phyloP scores from a whole-genome alignment of 2,113 vertebrate species.

The Vulpes lagopus region DNA sequence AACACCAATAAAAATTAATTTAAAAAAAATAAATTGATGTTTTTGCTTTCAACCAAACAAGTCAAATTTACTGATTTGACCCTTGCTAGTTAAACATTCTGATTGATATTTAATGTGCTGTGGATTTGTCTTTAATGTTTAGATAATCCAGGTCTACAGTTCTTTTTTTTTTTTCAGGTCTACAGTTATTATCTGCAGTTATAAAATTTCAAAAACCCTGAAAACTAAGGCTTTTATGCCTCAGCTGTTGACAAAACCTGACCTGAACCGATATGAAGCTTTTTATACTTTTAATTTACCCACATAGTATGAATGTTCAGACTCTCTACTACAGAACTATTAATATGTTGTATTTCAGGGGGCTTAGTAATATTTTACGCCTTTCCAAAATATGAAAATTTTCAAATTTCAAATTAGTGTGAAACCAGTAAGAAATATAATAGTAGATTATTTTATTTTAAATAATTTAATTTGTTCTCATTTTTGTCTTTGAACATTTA shows the following conservation, averaged over 20 bases:
- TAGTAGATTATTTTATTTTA: constrained; percentile 30
- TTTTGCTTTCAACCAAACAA: neutral
- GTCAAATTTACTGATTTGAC: neutral
- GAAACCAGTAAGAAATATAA: neutral
- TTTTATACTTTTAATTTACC: constrained; percentile 48
- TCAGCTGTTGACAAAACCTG: neutral
- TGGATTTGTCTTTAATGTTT: neutral
- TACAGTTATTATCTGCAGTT: neutral
- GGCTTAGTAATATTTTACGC: neutral
- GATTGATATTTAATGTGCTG: neutral
- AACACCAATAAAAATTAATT: too few relatives aligned
- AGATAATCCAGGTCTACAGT: neutral
- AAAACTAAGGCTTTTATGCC: constrained; percentile 20
- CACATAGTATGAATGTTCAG: neutral
- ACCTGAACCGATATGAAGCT: neutral
- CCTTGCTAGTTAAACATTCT: neutral
- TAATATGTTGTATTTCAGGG: neutral
- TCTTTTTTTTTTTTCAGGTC: neutral
- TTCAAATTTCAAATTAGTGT: constrained; percentile 20
- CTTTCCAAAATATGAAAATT: constrained; percentile 14
- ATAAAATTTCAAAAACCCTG: constrained; percentile 22
- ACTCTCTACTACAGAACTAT: neutral
- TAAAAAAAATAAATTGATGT: constrained; percentile 17
- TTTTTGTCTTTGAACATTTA: constrained; percentile 17
- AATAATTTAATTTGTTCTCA: neutral